phyloP scores from a whole-genome alignment of 2,113 vertebrate species.

The Leuciscus idus region DNA sequence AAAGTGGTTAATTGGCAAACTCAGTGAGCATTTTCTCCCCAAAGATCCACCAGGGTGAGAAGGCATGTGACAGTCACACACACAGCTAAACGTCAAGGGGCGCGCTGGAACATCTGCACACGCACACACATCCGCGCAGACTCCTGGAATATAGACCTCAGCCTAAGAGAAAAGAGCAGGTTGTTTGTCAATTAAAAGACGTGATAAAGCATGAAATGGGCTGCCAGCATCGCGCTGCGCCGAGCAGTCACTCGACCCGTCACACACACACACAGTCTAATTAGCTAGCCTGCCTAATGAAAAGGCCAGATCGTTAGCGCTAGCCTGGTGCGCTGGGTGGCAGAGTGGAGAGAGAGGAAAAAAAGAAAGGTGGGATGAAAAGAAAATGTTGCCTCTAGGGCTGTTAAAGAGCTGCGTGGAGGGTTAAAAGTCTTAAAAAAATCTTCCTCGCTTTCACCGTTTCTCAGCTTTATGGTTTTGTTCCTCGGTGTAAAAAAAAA shows the following conservation, averaged over 20 bases:
- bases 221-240: conserved; percentile 77
- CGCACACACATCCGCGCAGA: conserved; percentile 29
- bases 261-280: conserved; percentile 80
- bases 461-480: not conserved
- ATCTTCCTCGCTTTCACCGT: not conserved
- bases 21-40: conserved; percentile 54
- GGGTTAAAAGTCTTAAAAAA: not conserved
- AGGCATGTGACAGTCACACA: conserved; percentile 61
- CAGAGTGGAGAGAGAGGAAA: conserved; percentile 56
- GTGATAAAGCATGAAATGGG: conserved; percentile 86
- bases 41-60: conserved; percentile 52
- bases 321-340: conserved; percentile 60
- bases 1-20: conserved; percentile 60
- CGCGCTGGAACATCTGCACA: conserved; percentile 63
- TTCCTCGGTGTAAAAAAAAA: not conserved
- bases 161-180: conserved; percentile 83
- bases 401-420: not conserved
- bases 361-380: conserved; percentile 51
- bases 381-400: conserved; percentile 23
- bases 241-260: conserved; percentile 70
- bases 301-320: conserved; percentile 77
- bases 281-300: conserved; percentile 81
- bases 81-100: conserved; percentile 54
- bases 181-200: conserved; percentile 87
- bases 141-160: conserved; percentile 80